A percentile compares a stretch with the other conserved stretches of the same genome.
phyloP scores from a whole-genome alignment of 23 tunicate genomes.

The Halocynthia roretzi region DNA sequence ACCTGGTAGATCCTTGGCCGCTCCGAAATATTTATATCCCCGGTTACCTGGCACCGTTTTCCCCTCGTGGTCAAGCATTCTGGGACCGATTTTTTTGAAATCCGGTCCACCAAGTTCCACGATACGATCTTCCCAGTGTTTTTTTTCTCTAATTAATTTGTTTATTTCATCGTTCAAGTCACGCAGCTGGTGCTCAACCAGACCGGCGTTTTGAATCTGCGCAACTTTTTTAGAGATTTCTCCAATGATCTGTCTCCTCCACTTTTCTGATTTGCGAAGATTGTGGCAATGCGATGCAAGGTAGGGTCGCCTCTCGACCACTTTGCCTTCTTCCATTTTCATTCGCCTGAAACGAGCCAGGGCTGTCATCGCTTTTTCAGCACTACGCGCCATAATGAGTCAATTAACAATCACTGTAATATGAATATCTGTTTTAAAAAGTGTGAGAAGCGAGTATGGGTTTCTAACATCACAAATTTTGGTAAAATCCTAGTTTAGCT shows the following conservation, averaged over 20 bases:
- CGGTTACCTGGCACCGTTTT: constrained; percentile 93
- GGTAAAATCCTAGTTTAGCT: no score
- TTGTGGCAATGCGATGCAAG: constrained; percentile 79
- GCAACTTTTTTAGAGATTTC: constrained; percentile 97
- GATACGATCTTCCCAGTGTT: constrained; percentile 96
- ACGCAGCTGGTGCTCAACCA: constrained; percentile 82
- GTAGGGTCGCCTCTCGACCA: constrained; percentile 85
- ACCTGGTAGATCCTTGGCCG: constrained; percentile 98
- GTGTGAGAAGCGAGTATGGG: no score
- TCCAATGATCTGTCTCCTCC: constrained; percentile 95
- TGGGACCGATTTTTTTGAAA: constrained; percentile 76
- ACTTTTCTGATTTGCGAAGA: constrained; percentile 81
- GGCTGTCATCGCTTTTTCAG: constrained; percentile 96
- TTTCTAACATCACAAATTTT: no score
- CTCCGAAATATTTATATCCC: constrained; percentile 99
- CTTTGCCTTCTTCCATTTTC: constrained; percentile 92
- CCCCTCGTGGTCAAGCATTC: constrained; percentile 98
- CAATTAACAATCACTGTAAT: background rate
- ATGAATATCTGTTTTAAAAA: background rate
- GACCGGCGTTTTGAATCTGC: constrained; percentile 99
- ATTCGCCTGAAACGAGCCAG: constrained; percentile 93
- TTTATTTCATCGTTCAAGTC: constrained; percentile 98
- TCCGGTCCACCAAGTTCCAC: constrained; percentile 89
- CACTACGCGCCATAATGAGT: constrained; percentile 66
- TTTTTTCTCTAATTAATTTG: constrained; percentile 91